Conservation (phyloP, 2,113 vertebrate species). For the Mustela nigripes region DNA sequence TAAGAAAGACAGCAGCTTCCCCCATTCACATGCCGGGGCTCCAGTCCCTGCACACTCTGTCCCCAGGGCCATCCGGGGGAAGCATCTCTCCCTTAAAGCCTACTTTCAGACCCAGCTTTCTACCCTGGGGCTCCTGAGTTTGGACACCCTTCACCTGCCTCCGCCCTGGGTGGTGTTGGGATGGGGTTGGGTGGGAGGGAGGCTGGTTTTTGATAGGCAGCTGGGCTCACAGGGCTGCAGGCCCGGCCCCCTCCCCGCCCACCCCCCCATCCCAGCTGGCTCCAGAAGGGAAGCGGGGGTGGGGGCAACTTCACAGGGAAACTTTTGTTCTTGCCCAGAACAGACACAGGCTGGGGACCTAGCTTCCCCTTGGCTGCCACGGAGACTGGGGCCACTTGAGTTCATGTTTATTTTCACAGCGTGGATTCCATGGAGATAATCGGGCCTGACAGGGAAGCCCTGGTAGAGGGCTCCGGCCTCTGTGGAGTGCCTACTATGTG, state of each 20-base stretch:
- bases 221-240: not conserved
- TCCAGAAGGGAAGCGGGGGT: slow-evolving; percentile 68
- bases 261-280: slow-evolving; percentile 68
- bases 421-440: slow-evolving; percentile 86
- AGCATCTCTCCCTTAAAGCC: not conserved
- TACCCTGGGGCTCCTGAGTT: not conserved
- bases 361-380: slow-evolving; percentile 85
- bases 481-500: slow-evolving; percentile 70
- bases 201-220: slow-evolving; percentile 62
- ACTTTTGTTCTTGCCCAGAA: slow-evolving; percentile 84
- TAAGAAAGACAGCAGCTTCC: too few species aligned
- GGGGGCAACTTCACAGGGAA: slow-evolving; percentile 81
- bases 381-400: slow-evolving; percentile 88
- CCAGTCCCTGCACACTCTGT: not conserved
- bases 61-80: not conserved
- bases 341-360: slow-evolving; percentile 78
- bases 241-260: not conserved
- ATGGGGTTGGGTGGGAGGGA: not conserved
- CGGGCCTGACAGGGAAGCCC: slow-evolving; percentile 76
- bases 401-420: slow-evolving; percentile 90
- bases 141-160: slow-evolving; percentile 58
- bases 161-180: not conserved
- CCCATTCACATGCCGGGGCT: not conserved
- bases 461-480: slow-evolving; percentile 48
- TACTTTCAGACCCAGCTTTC: not conserved